Conservation (phyloP, 2,888 invertebrate species). For the Mythimna loreyi region DNA sequence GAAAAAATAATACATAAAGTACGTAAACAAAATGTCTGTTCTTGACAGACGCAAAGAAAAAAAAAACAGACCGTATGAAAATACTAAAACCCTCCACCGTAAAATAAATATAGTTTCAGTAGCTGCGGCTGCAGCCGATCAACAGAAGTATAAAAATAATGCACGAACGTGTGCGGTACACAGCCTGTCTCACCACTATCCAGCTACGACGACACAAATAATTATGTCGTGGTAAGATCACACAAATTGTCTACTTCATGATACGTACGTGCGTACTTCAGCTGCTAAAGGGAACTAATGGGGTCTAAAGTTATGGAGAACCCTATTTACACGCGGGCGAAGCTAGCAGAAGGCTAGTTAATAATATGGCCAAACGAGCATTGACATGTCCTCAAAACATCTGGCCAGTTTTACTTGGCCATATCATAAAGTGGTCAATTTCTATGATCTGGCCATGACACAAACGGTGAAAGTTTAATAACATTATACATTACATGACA, state of each 20-base stretch:
- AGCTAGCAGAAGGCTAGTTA: too few relatives aligned
- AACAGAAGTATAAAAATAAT: not conserved
- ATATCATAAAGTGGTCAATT: too few relatives aligned
- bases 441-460: too few relatives aligned
- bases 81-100: constrained; percentile 41
- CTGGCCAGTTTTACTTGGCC: too few relatives aligned
- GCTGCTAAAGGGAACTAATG: too few relatives aligned
- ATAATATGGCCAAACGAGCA: too few relatives aligned
- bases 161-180: not conserved
- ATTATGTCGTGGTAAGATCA: too few relatives aligned
- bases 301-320: too few relatives aligned
- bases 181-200: constrained; percentile 36
- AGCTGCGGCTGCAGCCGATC: constrained; percentile 12
- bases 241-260: too few relatives aligned
- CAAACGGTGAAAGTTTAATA: not conserved
- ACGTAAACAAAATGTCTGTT: constrained; percentile 21
- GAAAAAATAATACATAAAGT: constrained; percentile 18
- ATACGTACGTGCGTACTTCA: too few relatives aligned
- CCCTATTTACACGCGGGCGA: too few relatives aligned
- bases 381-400: too few relatives aligned
- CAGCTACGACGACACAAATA: constrained; percentile 5
- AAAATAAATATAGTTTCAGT: constrained; percentile 24
- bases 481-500: constrained; percentile 29
- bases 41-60: constrained; percentile 8
- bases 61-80: constrained; percentile 24